Evolutionary conservation across 2,113 vertebrate genomes (phyloP), one percentile per base, ranked within the genome.

Genomic region (Spheniscus mendiculus): DNA sequence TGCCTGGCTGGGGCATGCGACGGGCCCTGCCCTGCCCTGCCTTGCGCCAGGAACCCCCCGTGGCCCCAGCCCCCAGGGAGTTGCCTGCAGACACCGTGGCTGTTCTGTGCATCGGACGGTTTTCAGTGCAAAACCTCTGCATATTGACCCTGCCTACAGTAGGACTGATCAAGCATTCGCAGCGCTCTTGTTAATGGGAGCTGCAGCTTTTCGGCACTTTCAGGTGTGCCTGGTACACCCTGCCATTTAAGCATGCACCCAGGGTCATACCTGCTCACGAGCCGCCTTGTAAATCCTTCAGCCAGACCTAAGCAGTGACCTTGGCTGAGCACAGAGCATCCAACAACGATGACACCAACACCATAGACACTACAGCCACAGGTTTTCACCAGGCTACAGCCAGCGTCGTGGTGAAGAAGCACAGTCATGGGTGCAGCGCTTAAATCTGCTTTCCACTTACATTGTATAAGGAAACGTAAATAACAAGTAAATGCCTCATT

Each of bases 61-160:
- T 14, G 14, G 17, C 44, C 22, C 17, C 58, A 13, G 40, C 3
- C 20, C 67, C 30, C 22, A 4, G 25, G 12, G n/a, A 25, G 23
- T 9, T 1, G 1, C 38, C 2, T 0, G 14, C 8, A 1, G 36
- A 26, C 1, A 1, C 20, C 13, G 2, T 2, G 21, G 42, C 44
- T 44, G 50, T 4, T 12, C 49, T 34, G 18, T 14, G 22, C 40
- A 22, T 25, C 6, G 0, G 22, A 47, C 53, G 26, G 10, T 44
- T 27, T 42, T 25, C 8, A 30, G 34, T 9, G 17, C 19, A n/a
- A 77, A 26, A 30, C 12, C 38, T 45, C 45, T 40, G 26, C 42
- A 10, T 13, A 2, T 7, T 12, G 36, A 56, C 36, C 22, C 21
- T 34, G 18, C 18, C 32, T 32, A 20, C 9, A 44, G 34, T 0